Evolutionary conservation across 2,797 vertebrate genomes (phyloP), one percentile per base, ranked within the genome.

Genomic region (Netta rufina): DNA sequence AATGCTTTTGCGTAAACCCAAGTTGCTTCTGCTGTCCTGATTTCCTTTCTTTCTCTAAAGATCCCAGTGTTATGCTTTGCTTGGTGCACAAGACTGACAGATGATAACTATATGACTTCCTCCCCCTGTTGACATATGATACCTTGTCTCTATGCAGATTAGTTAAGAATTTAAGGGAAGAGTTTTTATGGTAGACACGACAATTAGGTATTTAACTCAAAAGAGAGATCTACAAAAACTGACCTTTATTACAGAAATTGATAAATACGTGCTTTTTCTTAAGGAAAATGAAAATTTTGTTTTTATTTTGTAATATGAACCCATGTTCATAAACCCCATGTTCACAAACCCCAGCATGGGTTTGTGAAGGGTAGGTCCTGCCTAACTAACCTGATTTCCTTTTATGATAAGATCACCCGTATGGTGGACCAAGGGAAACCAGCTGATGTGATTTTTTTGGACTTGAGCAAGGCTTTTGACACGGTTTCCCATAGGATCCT

Each of bases 281-380:
- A 76, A 74, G 12, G 25, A 92, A 93, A 94, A 94, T 41, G 21
- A 14, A 80, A 81, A 84, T 80, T 91, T 90, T 86, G 8, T 2
- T 85, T 85, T 61, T 69, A 45, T 86, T 88, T 93, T 90, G 30
- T 39, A 85, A 27, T 80, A 64, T 30, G 5, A 95, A 20, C 12
- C 17, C n/a, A 20, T 13, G 22, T 36, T 36, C 36, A 36, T 36
- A 36, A 36, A 36, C 36, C 36, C 36, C 36, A 36, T 36, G 36
- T 36, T 36, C 36, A 36, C 36, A 36, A 36, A 36, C 36, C 36
- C 36, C 36, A 36, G 36, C 36, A 36, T 36, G 36, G 36, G 36
- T 36, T 36, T 36, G 36, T 36, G 36, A 36, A 36, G 36, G 36
- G 36, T 36, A 36, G 36, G 36, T 36, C 36, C 36, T 36, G 36